Evolutionary conservation across 2,113 vertebrate genomes (phyloP).

Genomic region (Halichoeres trimaculatus): DNA sequence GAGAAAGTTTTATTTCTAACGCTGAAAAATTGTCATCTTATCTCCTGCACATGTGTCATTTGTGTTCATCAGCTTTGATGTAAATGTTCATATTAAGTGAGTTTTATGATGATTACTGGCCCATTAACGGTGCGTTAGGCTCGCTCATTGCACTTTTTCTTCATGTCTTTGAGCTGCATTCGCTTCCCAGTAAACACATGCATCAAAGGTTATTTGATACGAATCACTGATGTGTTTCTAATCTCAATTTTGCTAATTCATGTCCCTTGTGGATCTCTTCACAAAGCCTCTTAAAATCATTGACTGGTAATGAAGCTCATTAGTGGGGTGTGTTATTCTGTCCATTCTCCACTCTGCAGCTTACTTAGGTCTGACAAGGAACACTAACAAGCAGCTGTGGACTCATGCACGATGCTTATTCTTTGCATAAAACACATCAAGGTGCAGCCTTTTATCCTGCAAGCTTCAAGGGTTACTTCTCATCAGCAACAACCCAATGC

Average conservation of each 20-base stretch:
- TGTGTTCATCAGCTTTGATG: constrained; percentile 30
- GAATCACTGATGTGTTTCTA: constrained; percentile 49
- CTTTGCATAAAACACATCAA: constrained; percentile 39
- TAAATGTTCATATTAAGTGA: constrained; percentile 13
- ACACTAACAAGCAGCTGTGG: constrained; percentile 68
- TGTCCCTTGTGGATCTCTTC: constrained; percentile 56
- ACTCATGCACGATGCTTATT: constrained; percentile 21
- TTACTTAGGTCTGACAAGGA: constrained; percentile 58
- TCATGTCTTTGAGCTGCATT: constrained; percentile 14
- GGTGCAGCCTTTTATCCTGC: constrained; percentile 33
- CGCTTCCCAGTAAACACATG: constrained; percentile 19
- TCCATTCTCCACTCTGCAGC: constrained; percentile 49
- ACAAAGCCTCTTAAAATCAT: constrained; percentile 77
- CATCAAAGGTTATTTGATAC: constrained; percentile 56
- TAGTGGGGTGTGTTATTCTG: constrained; percentile 61
- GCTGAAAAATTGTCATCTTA: constrained; percentile 4
- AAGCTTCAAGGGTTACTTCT: constrained; percentile 21
- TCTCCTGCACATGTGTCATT: constrained; percentile 17
- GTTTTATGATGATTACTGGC: background rate
- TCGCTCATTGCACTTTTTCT: background rate
- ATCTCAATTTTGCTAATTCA: constrained; percentile 66
- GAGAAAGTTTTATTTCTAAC: constrained; percentile 9
- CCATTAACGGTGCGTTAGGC: background rate
- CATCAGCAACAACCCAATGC: constrained; percentile 26
- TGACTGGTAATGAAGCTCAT: constrained; percentile 78